A percentile compares a stretch with the other conserved stretches of the same genome.
Evolutionary conservation across 2,113 vertebrate species (phyloP).

Genomic region (Lates calcarifer): DNA sequence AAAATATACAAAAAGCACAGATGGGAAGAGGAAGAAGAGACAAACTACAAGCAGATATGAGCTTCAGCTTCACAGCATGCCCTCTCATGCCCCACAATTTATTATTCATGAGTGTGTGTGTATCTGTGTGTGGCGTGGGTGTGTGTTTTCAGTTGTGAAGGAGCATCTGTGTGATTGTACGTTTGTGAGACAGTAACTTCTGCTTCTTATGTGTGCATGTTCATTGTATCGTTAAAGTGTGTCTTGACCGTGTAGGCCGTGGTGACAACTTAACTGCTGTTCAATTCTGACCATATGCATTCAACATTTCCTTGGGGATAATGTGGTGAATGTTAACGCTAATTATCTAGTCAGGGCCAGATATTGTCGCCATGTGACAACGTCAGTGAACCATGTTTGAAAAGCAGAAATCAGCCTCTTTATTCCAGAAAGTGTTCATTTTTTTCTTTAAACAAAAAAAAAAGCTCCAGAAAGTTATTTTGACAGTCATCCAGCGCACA

Average conservation of each 20-base stretch:
- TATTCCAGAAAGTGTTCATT: not conserved
- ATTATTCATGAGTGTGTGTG: constrained; percentile 55
- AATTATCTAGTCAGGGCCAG: constrained; percentile 32
- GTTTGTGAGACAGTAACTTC: constrained; percentile 4
- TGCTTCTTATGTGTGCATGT: constrained; percentile 5
- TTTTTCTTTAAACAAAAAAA: not conserved
- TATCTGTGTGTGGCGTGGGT: constrained; percentile 16
- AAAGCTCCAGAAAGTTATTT: constrained; percentile 5
- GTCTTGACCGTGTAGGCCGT: constrained; percentile 8
- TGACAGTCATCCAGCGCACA: constrained; percentile 24
- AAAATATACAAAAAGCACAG: constrained; percentile 7
- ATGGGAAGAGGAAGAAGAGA: constrained; percentile 33
- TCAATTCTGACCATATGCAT: constrained; percentile 52
- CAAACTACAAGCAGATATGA: constrained; percentile 18
- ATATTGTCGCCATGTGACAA: constrained; percentile 16
- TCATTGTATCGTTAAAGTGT: constrained; percentile 23
- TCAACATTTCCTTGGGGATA: constrained; percentile 19
- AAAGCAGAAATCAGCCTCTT: constrained; percentile 14
- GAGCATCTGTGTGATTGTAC: constrained; percentile 17
- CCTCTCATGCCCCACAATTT: constrained; percentile 28
- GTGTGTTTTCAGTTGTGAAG: constrained; percentile 39
- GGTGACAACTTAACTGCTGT: constrained; percentile 5
- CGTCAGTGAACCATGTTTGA: constrained; percentile 24
- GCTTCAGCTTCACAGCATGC: not conserved
- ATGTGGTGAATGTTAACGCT: constrained; percentile 40